Evolutionary conservation across 2,113 vertebrate genomes (phyloP).

Genomic region (Lampris megalopsis): DNA sequence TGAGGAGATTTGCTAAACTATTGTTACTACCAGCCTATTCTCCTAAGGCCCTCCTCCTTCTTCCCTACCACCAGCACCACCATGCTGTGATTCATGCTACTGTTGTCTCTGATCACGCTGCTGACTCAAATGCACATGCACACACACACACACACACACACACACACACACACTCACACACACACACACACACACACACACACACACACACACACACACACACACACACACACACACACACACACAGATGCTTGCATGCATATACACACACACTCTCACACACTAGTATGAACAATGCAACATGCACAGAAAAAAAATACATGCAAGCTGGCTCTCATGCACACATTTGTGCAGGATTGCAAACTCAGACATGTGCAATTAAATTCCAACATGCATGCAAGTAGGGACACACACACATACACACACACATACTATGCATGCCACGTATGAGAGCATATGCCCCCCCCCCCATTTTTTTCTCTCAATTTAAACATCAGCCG

Average conservation of each 20-base stretch:
- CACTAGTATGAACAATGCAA: neutral
- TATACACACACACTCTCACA: conserved; percentile 30
- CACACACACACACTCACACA: conserved; percentile 21
- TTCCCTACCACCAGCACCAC: conserved; percentile 25
- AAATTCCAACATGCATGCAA: neutral
- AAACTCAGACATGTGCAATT: neutral
- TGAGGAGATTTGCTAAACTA: conserved; percentile 40
- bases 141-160: conserved; percentile 20
- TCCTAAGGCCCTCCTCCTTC: conserved; percentile 6
- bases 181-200: conserved; percentile 13
- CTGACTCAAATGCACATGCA: conserved; percentile 63
- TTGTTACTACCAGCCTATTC: conserved; percentile 42
- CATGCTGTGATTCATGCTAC: conserved; percentile 62
- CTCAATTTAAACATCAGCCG: neutral
- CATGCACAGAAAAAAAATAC: no score
- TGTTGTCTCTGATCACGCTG: conserved; percentile 49
- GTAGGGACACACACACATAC: neutral
- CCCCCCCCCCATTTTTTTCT: neutral
- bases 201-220: neutral
- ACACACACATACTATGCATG: neutral
- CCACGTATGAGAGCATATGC: neutral
- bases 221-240: neutral
- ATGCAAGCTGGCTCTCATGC: no score
- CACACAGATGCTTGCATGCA: conserved; percentile 18
- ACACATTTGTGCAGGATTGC: conserved; percentile 21